phyloP scores from a whole-genome alignment of 2,797 vertebrate genomes.

The Hypotaenidia okinawae region DNA sequence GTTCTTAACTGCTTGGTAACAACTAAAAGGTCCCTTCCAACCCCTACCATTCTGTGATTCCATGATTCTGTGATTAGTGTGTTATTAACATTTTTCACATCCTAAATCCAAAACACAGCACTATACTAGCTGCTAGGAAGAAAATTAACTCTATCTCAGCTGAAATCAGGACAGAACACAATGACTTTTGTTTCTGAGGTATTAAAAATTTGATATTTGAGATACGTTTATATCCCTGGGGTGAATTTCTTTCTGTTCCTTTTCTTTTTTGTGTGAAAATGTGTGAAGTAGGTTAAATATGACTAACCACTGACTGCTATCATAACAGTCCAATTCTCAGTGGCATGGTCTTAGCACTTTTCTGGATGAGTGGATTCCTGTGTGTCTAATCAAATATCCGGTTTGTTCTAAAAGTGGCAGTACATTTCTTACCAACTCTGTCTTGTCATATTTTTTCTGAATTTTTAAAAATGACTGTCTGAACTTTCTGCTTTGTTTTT shows the following conservation, averaged over 20 bases:
- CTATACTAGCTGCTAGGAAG: too few species aligned
- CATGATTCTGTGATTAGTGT: too few species aligned
- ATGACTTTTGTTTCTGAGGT: background rate
- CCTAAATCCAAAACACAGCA: too few species aligned
- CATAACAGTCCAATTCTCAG: background rate
- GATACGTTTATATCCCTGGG: background rate
- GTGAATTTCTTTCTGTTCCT: background rate
- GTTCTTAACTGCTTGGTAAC: too few species aligned
- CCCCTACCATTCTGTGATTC: too few species aligned
- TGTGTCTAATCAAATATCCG: background rate
- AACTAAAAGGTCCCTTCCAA: too few species aligned
- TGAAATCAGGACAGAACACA: background rate
- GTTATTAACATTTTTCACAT: too few species aligned
- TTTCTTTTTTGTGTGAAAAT: background rate
- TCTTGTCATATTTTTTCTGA: background rate
- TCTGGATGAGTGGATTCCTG: background rate
- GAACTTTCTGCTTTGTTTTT: background rate
- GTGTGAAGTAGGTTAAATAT: background rate
- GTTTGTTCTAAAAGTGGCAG: background rate
- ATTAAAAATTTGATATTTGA: background rate
- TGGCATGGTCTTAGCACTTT: background rate
- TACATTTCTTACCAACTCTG: background rate
- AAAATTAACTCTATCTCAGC: too few species aligned
- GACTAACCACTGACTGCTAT: background rate
- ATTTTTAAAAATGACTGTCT: background rate